These are phyloP conservation scores for Cryptoblepharus egeriae DNA, from an alignment of 2,797 vertebrate genomes.

Conservation along the genomic window DNA sequence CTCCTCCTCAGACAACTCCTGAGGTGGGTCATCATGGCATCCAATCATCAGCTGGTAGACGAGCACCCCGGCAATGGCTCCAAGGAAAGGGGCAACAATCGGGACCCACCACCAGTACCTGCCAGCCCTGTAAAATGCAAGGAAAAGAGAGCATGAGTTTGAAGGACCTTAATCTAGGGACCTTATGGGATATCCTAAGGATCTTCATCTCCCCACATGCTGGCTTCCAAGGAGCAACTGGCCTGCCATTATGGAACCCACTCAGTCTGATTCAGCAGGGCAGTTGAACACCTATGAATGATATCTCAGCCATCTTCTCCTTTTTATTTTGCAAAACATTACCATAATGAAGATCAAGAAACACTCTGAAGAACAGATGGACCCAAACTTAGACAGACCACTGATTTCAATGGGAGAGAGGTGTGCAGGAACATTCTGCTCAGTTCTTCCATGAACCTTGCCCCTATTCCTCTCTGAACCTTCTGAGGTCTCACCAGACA, in stretches of 20 bases:
- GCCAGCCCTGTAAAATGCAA: conserved; percentile 71
- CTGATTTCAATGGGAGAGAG: too few relatives aligned
- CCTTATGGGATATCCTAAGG: too few relatives aligned
- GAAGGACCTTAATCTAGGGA: too few relatives aligned
- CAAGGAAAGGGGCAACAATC: conserved; percentile 88
- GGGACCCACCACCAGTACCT: conserved; percentile 94
- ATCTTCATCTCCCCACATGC: too few relatives aligned
- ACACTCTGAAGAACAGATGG: too few relatives aligned
- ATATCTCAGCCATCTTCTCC: background rate
- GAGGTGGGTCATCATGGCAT: conserved; percentile 88
- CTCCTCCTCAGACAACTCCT: conserved; percentile 78
- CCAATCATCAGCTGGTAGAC: conserved; percentile 96
- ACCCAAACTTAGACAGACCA: background rate
- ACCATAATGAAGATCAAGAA: too few relatives aligned
- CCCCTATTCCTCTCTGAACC: too few relatives aligned
- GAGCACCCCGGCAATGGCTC: conserved; percentile 84
- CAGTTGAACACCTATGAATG: too few relatives aligned
- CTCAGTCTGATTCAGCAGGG: too few relatives aligned
- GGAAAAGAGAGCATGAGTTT: background rate
- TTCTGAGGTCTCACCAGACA: background rate
- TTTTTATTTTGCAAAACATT: background rate
- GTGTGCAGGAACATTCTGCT: background rate
- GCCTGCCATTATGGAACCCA: too few relatives aligned
- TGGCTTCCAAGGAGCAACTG: too few relatives aligned
- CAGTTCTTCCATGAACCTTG: background rate